Evolutionary conservation across 2,113 vertebrate genomes (phyloP).

Genomic region (Myotis lucifugus): DNA sequence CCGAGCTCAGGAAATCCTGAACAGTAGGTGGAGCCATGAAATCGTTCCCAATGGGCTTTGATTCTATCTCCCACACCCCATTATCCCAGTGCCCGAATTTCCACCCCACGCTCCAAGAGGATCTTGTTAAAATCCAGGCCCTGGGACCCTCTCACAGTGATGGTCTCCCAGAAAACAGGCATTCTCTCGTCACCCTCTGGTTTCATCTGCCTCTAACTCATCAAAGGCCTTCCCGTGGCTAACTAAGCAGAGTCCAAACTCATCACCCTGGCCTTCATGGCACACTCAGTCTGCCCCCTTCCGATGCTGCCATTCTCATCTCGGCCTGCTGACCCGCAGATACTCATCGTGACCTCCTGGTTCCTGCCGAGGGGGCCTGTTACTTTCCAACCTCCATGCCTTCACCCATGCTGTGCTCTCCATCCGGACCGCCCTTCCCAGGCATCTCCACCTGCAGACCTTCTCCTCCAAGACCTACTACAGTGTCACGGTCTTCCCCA

Average conservation of each 20-base stretch:
- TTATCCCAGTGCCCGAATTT: neutral
- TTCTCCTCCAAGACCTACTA: neutral
- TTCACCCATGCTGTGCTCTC: neutral
- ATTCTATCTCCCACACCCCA: neutral
- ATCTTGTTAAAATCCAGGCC: neutral
- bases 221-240: neutral
- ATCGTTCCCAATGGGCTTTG: neutral
- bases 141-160: no score
- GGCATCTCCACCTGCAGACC: neutral
- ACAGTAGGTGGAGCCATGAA: neutral
- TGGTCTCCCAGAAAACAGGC: neutral
- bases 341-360: no score
- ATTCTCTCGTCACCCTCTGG: neutral
- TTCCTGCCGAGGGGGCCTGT: rapidly evolving
- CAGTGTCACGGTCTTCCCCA: neutral
- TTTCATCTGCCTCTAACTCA: neutral
- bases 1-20: neutral
- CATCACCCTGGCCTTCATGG: neutral
- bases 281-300: neutral
- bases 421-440: neutral
- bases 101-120: neutral
- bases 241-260: neutral
- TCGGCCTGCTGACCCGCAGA: neutral
- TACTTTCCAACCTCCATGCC: neutral
- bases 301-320: rapidly evolving